Percentiles rank a stretch among this genome's conserved stretches.
Conservation (phyloP, 2,888 invertebrate genomes). For the Drosophila prolongata region DNA sequence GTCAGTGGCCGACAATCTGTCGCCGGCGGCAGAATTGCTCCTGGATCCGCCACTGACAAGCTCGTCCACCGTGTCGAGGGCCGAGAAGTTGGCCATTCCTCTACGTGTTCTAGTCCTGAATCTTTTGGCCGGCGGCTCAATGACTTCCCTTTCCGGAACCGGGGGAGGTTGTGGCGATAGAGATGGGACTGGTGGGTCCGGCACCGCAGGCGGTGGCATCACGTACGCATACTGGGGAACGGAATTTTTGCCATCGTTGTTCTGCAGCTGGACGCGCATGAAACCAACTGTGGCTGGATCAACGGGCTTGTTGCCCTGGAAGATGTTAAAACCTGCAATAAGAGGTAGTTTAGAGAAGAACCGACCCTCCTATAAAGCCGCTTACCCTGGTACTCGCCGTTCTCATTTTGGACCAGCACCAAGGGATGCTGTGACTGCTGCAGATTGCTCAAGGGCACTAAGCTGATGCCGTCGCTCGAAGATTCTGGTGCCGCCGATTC, state of each 20-base stretch:
- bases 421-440: constrained; percentile 79
- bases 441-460: constrained; percentile 57
- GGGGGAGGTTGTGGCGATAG: constrained; percentile 10
- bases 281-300: constrained; percentile 52
- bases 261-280: constrained; percentile 45
- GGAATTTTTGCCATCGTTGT: constrained; percentile 42
- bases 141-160: neutral
- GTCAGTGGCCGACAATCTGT: constrained; percentile 42
- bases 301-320: constrained; percentile 61
- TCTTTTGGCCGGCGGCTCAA: constrained; percentile 48
- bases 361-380: fast-evolving
- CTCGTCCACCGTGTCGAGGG: constrained; percentile 39
- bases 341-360: neutral
- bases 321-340: constrained; percentile 79
- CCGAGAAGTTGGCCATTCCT: constrained; percentile 17
- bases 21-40: constrained; percentile 48
- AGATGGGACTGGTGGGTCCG: neutral
- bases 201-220: neutral
- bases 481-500: neutral
- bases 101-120: constrained; percentile 34
- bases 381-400: constrained; percentile 82
- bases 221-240: constrained; percentile 56
- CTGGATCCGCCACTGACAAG: constrained; percentile 47
- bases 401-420: constrained; percentile 81
- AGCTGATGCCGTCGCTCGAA: neutral